Evolutionary conservation across 2,113 vertebrate species (phyloP).

Genomic region (Micronycteris hirsuta): DNA sequence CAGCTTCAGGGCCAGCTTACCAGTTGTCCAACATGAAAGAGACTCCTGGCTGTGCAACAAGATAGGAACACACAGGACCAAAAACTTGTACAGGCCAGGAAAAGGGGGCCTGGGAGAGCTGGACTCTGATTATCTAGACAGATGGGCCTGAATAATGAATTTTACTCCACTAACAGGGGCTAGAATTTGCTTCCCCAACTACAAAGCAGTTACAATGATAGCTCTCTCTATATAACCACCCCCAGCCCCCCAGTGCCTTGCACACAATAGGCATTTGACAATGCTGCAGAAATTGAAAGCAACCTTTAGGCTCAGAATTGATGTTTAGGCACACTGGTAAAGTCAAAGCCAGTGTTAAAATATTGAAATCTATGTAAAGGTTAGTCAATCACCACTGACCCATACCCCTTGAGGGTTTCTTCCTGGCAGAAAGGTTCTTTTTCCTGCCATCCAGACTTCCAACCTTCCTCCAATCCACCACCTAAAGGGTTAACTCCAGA

Average conservation of each 20-base stretch:
- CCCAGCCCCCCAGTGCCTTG: too few species aligned
- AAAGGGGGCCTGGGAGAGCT: not conserved
- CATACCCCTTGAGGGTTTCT: not conserved
- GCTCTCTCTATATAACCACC: not conserved
- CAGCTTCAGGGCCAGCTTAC: not conserved
- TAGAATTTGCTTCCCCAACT: not conserved
- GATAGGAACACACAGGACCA: not conserved
- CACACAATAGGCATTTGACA: not conserved
- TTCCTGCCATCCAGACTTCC: not conserved
- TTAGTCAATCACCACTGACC: not conserved
- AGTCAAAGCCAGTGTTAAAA: not conserved
- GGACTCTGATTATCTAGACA: not conserved
- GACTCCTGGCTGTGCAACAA: not conserved
- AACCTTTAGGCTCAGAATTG: not conserved
- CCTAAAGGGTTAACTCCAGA: not conserved
- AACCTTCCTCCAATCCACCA: not conserved
- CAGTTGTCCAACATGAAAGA: not conserved
- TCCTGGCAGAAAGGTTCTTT: too few species aligned
- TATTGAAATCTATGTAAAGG: not conserved
- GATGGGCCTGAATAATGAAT: not conserved
- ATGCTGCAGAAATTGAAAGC: not conserved
- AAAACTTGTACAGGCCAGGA: not conserved
- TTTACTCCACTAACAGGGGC: not conserved
- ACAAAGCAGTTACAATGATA: not conserved
- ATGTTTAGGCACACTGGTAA: not conserved